Evolutionary conservation across 1,140 invertebrate species (phyloP).

Genomic region (Tetramorium alpestre): DNA sequence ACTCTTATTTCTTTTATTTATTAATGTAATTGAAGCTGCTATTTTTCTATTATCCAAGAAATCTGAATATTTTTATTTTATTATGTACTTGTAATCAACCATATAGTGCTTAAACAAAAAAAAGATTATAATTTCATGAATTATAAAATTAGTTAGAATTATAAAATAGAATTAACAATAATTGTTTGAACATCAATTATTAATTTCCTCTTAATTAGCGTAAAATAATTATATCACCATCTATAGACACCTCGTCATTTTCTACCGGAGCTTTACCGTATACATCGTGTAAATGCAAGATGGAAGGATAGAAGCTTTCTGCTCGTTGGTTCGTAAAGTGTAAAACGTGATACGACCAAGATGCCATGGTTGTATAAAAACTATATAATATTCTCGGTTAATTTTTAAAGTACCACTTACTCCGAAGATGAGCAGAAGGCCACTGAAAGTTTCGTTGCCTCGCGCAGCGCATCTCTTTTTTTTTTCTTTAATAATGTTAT

Average conservation of each 20-base stretch:
- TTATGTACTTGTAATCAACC: not conserved
- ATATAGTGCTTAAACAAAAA: not conserved
- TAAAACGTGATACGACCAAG: slow-evolving; percentile 48
- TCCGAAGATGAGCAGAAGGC: slow-evolving; percentile 47
- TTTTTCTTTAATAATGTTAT: slow-evolving; percentile 67
- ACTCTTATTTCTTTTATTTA: not conserved
- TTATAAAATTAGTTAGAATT: not conserved
- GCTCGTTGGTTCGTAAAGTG: slow-evolving; percentile 56
- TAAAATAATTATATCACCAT: slow-evolving; percentile 6
- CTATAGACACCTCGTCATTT: slow-evolving; percentile 13
- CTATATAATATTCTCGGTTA: slow-evolving; percentile 70
- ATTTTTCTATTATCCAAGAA: not conserved
- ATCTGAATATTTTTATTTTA: slow-evolving; percentile 6
- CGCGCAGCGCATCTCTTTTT: slow-evolving; percentile 35
- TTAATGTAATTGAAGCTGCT: not conserved
- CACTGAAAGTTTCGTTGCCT: slow-evolving; percentile 62
- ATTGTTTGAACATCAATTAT: not conserved
- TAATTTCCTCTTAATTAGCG: slow-evolving; percentile 1
- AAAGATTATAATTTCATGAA: not conserved
- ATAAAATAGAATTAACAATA: not conserved
- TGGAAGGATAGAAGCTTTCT: slow-evolving; percentile 34
- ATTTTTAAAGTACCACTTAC: slow-evolving; percentile 73
- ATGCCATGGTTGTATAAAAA: slow-evolving; percentile 61
- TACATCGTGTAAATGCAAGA: slow-evolving; percentile 35
- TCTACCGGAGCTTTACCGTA: not conserved